These are phyloP conservation scores for Anaspis maculata DNA, from an alignment of 2,888 invertebrate genomes.

Conservation along the genomic window DNA sequence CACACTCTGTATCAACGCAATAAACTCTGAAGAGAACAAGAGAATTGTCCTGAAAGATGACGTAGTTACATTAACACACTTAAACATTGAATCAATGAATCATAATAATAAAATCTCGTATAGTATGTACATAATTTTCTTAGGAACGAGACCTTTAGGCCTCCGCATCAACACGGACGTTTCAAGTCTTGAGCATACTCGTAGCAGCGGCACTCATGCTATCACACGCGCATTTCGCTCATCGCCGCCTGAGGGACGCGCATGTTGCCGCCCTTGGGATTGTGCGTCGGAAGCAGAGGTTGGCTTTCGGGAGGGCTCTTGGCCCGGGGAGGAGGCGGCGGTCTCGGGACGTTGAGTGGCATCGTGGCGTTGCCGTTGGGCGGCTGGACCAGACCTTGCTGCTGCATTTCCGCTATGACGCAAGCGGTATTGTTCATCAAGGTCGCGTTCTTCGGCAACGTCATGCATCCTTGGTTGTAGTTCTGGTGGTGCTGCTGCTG, in stretches of 20 bases:
- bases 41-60: too few species aligned
- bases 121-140: too few species aligned
- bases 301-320: constrained; percentile 52
- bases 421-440: constrained; percentile 44
- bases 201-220: too few species aligned
- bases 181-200: constrained; percentile 15
- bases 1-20: too few species aligned
- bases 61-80: too few species aligned
- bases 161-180: too few species aligned
- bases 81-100: too few species aligned
- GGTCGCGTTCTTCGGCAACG: constrained; percentile 53
- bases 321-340: constrained; percentile 49
- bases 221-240: constrained; percentile 89
- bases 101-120: too few species aligned
- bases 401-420: constrained; percentile 49
- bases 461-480: constrained; percentile 42
- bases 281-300: constrained; percentile 43
- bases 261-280: constrained; percentile 45
- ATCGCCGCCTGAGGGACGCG: constrained; percentile 74
- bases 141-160: too few species aligned
- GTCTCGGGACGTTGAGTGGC: constrained; percentile 49
- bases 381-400: constrained; percentile 51
- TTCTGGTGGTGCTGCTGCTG: constrained; percentile 38
- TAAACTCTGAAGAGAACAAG: too few species aligned
- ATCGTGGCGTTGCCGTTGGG: constrained; percentile 53